These are phyloP conservation scores for Triops cancriformis DNA, from an alignment of 1,140 invertebrate genomes.

Conservation along the genomic window DNA sequence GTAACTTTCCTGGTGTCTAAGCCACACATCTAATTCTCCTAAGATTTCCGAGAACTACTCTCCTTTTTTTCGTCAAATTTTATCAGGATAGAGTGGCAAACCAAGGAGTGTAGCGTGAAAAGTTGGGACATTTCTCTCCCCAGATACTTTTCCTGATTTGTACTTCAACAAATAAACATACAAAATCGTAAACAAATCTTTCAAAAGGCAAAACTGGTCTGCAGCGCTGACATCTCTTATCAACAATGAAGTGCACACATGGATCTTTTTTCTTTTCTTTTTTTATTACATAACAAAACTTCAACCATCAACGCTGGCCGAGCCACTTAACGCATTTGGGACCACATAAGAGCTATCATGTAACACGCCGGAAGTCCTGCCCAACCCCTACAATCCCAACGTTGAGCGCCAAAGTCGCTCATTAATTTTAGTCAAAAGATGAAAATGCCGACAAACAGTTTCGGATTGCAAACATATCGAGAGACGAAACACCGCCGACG, in stretches of 20 bases:
- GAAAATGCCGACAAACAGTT: neutral
- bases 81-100: neutral
- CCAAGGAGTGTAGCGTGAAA: neutral
- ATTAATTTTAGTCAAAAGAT: neutral
- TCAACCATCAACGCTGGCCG: neutral
- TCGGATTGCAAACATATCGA: neutral
- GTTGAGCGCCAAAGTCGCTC: neutral
- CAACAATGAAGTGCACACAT: neutral
- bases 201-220: neutral
- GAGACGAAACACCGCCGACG: constrained; percentile 16
- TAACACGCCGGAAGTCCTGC: constrained; percentile 3
- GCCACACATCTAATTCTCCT: too few relatives aligned
- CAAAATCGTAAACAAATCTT: neutral
- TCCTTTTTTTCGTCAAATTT: neutral
- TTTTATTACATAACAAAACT: neutral
- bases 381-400: neutral
- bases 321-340: neutral
- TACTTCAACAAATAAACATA: neutral
- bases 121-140: neutral
- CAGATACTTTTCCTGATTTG: neutral
- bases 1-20: too few relatives aligned
- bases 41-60: too few relatives aligned
- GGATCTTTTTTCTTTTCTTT: neutral
- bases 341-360: constrained; percentile 2
- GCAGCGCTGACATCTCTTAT: neutral